Evolutionary conservation across 2,113 vertebrate genomes (phyloP).

Genomic region (Globicephala melas): DNA sequence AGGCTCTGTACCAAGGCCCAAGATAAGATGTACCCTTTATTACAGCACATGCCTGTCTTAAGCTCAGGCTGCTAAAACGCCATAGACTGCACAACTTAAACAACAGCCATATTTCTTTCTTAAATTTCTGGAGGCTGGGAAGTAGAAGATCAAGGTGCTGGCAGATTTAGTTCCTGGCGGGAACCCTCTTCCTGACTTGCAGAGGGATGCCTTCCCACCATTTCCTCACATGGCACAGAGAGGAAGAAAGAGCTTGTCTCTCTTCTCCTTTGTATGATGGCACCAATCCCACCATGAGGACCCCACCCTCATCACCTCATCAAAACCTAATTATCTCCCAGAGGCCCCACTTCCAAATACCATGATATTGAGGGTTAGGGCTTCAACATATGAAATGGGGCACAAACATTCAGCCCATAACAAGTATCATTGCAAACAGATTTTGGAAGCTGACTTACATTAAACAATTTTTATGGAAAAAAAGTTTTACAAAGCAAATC

Average conservation of each 20-base stretch:
- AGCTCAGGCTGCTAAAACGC: background rate
- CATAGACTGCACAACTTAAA: background rate
- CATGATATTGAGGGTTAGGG: background rate
- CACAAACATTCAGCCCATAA: background rate
- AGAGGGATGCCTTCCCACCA: background rate
- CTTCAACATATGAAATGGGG: background rate
- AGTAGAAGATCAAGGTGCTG: background rate
- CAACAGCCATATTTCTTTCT: background rate
- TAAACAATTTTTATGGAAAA: background rate
- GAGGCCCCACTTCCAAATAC: background rate
- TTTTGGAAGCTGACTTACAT: background rate
- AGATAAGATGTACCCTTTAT: background rate
- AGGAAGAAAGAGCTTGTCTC: background rate
- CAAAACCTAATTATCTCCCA: background rate
- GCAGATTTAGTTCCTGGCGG: background rate
- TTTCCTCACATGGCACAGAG: background rate
- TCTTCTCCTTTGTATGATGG: background rate
- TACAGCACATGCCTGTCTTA: background rate
- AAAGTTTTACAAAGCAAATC: background rate
- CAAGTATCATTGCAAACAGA: background rate
- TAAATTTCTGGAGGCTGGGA: background rate
- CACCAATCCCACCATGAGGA: background rate
- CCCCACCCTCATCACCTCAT: background rate
- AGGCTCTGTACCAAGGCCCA: background rate
- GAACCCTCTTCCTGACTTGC: background rate